Evolutionary conservation across 2,888 invertebrate species (phyloP), one percentile per base, ranked within the genome.

Genomic region (Aquatica leii): DNA sequence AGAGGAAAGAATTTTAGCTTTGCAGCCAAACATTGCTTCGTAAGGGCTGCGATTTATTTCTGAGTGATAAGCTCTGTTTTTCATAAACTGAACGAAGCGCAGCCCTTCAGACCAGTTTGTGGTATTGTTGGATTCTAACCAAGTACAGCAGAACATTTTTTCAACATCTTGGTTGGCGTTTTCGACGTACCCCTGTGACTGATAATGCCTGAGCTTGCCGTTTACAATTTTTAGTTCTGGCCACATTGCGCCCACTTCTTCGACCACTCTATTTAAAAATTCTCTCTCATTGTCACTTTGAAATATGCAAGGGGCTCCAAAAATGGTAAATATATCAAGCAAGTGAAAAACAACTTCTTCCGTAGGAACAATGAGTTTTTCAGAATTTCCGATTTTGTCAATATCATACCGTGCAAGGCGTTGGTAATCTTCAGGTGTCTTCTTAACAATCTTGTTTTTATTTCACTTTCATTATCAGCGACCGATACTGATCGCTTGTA

Each of bases 61-160:
- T 48, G 68, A 17, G 66, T 81, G 78, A 67, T 71, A 66, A 14
- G 76, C 75, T 68, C 71, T 68, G 65, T 82, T 82, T 74, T 82
- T 82, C 77, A 76, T 77, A 55, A 79, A 71, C 67, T 81, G 81
- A 17, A 81, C 70, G 69, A 80, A 81, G 35, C 68, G 53, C 58
- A 80, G 66, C 12, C 59, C 59, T 46, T 43, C 43, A 3, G 15
- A 43, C 43, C 43, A 43, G 4, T 43, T 43, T 18, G 43, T 43
- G 2, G 43, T 43, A 5, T 43, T 43, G 18, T 43, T 43, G 3
- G 43, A 5, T 43, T 43, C 43, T 5, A 43, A 11, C 43, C 40
- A 43, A 2, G 43, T 18, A 14, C 12, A 12, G 24, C 4, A 24
- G 2, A 40, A 40, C 40, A 40, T 40, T 40, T 40, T 40, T 40